Conservation (phyloP, 23 tunicate species). For the Halocynthia aurantium region DNA sequence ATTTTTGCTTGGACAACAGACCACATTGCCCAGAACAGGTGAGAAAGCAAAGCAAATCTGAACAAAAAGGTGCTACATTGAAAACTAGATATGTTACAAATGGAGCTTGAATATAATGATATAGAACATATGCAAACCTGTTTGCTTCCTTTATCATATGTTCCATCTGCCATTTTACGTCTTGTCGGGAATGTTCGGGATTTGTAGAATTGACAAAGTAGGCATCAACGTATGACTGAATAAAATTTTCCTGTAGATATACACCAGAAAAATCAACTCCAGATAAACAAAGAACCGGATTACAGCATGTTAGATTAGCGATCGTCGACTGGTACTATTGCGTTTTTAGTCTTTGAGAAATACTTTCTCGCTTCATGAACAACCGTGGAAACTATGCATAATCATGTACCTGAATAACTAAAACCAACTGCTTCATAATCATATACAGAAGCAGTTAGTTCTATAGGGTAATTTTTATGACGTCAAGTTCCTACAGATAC, state of each 20-base stretch:
- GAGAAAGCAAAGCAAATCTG: slow-evolving; percentile 71
- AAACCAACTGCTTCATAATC: no score
- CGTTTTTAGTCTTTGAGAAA: not conserved
- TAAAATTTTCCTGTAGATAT: slow-evolving; percentile 39
- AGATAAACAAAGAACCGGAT: not conserved
- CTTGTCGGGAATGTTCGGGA: slow-evolving; percentile 14
- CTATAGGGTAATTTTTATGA: no score
- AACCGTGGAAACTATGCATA: not conserved
- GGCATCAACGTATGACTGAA: slow-evolving; percentile 50
- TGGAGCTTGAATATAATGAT: not conserved
- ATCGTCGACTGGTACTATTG: no score
- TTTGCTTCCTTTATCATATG: slow-evolving; percentile 46
- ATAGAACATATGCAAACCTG: slow-evolving; percentile 11
- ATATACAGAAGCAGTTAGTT: no score
- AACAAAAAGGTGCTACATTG: not conserved
- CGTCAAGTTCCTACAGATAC: no score
- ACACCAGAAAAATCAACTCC: no score
- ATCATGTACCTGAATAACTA: no score
- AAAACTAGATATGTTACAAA: not conserved
- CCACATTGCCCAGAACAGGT: slow-evolving; percentile 93
- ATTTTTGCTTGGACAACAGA: slow-evolving; percentile 92
- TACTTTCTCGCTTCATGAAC: not conserved
- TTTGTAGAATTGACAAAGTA: not conserved
- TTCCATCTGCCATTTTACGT: slow-evolving; percentile 58
- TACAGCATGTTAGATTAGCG: not conserved